Evolutionary conservation across 2,797 vertebrate genomes (phyloP), one percentile per base, ranked within the genome.

Genomic region (Vultur gryphus): DNA sequence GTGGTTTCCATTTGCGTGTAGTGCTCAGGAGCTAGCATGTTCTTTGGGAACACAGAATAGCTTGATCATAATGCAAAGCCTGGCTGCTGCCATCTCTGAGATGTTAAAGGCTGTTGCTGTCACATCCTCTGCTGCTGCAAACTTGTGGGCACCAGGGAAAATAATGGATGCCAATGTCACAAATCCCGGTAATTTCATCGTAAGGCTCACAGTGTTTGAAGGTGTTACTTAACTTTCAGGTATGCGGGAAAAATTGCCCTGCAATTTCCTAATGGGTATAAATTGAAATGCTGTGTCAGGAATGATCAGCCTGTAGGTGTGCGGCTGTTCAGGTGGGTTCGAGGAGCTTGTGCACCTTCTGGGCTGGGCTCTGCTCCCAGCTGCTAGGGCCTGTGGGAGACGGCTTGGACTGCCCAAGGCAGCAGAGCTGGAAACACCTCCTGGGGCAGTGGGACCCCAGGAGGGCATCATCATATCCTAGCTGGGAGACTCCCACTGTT

Each of bases 81-180:
- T 85, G 85, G 23, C 89, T 90, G 76, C 72, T 87, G 59, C 76
- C 13, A 3, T 78, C 59, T 84, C 67, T 16, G 76, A 91, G 33
- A 67, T 75, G 28, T 57, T 93, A 75, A 84, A 95, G 87, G 73
- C 90, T 87, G 72, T 70, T 91, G 70, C 82, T 90, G 55, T 69
- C 90, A 85, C 43, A 90, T 79, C 51, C 35, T 24, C 48, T 94
- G 49, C 78, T 93, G 61, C 82, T 88, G 80, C 87, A 96, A 33
- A 94, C 80, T 90, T 73, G 84, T 77, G 84, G 67, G 41, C 66
- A 91, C 73, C 55, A 70, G 41, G 58, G 55, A 73, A 73, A 58
- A 28, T 29, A 76, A 54, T 13, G 10, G 12, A 58, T 78, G 37
- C 33, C 31, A 65, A 0, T 26, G 46, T 35, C 11, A 10, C 54